Base-by-base conservation (phyloP, 2,113 vertebrate species). In the Tricholaema leucomelas region DNA sequence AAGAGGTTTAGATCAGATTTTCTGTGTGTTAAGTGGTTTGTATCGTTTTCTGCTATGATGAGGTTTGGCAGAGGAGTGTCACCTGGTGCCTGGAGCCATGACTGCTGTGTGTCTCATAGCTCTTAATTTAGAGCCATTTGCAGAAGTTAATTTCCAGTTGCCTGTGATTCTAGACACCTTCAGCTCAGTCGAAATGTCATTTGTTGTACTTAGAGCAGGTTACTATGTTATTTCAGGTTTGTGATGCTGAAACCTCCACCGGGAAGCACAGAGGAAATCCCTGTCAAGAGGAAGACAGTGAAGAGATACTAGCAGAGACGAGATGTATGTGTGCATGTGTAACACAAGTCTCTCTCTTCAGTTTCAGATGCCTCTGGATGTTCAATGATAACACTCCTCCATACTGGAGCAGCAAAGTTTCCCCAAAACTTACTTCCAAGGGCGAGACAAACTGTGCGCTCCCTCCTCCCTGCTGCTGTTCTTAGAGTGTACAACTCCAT, bases 321-420 rank as follows among this genome's bases (percentile, higher is more conserved):
- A 88, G 73, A 48, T 85, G 12, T 86, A 15, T 54, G 8, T 54
- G 38, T 73, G 44, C n/a, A 28, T 87, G 52, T 96, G 93, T 98
- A 98, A 98, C 73, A 1, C 59, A 91, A 95, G 87, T 81, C 92
- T 96, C 67, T 96, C 67, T 94, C 87, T 96, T 97, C 96, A 98
- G 97, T 97, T 98, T 97, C 97, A 98, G 97, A 98, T 98, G 97
- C 97, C 94, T 97, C 97, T 97, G 97, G 97, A 97, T 97, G 96
- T 98, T 98, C 97, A 98, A 98, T 98, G 98, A 95, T 97, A 97
- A 97, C 96, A 95, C 96, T 97, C 87, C 81, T 96, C 88, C 96
- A 97, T 97, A 97, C 97, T 97, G 97, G 97, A 97, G 97, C 97
- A 97, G 92, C 96, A 97, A 97, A 96, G 93, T 97, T 98, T 97